A percentile compares a stretch with the other conserved stretches of the same genome.
These are phyloP conservation scores for Papilio gigon DNA, from an alignment of 2,888 invertebrate species.

Conservation along the genomic window DNA sequence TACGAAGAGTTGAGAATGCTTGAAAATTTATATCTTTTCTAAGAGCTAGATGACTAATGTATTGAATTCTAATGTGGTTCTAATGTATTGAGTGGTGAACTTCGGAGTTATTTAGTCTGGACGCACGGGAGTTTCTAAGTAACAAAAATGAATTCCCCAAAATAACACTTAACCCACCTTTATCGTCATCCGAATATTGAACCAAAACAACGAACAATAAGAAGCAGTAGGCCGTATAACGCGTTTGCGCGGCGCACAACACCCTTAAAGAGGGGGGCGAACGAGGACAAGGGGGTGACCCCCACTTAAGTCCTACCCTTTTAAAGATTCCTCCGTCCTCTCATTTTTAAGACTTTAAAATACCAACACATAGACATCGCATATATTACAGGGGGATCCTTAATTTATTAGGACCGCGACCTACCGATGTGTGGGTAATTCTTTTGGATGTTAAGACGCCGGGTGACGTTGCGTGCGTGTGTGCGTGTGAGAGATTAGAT, in stretches of 20 bases:
- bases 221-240: conserved; percentile 74
- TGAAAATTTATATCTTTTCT: no score
- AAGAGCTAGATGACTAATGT: no score
- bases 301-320: conserved; percentile 81
- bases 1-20: no score
- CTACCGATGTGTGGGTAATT: conserved; percentile 54
- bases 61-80: no score
- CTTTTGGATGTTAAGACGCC: conserved; percentile 54
- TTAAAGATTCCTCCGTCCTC: conserved; percentile 81
- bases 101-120: conserved; percentile 22
- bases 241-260: conserved; percentile 69
- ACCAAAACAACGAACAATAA: conserved; percentile 78
- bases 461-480: conserved; percentile 43
- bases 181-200: conserved; percentile 74
- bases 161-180: conserved; percentile 76
- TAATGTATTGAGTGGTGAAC: neutral
- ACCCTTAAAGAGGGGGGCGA: conserved; percentile 53
- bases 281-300: conserved; percentile 60
- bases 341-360: conserved; percentile 83
- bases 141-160: conserved; percentile 58
- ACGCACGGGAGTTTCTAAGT: conserved; percentile 19
- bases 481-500: conserved; percentile 71
- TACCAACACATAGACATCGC: conserved; percentile 73
- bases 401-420: conserved; percentile 65
- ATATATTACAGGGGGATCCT: conserved; percentile 64